These are phyloP conservation scores for Chrysomallon squamiferum DNA, from an alignment of 1,140 invertebrate species.

Conservation along the genomic window DNA sequence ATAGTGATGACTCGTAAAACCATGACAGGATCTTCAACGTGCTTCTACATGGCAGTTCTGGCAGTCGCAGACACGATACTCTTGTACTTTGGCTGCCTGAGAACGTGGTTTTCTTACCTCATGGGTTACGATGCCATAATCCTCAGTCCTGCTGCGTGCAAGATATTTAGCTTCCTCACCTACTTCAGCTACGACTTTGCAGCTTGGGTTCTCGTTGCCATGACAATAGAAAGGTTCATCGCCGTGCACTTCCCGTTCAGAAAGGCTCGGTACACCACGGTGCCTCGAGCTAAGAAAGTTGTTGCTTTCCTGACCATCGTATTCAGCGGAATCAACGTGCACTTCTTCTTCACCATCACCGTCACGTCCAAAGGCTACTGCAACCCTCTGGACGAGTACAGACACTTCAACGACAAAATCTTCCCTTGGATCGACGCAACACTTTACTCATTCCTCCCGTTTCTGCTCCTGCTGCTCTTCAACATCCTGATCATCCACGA, in stretches of 20 bases:
- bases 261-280: slow-evolving; percentile 23
- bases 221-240: slow-evolving; percentile 54
- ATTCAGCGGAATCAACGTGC: slow-evolving; percentile 29
- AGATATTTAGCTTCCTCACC: slow-evolving; percentile 28
- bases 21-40: slow-evolving; percentile 46
- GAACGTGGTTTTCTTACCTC: slow-evolving; percentile 30
- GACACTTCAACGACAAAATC: slow-evolving; percentile 25
- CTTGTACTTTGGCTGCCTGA: slow-evolving; percentile 36
- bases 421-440: slow-evolving; percentile 54
- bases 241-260: slow-evolving; percentile 48
- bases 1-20: slow-evolving; percentile 44
- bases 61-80: slow-evolving; percentile 50
- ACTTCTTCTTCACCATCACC: slow-evolving; percentile 36
- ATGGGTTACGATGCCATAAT: slow-evolving; percentile 21
- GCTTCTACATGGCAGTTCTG: slow-evolving; percentile 52
- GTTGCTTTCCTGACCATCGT: slow-evolving; percentile 23
- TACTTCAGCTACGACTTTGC: slow-evolving; percentile 42
- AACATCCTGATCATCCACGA: slow-evolving; percentile 49
- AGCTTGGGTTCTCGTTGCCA: slow-evolving; percentile 52
- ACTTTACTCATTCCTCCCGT: slow-evolving; percentile 51
- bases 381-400: slow-evolving; percentile 14
- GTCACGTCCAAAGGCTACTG: slow-evolving; percentile 18
- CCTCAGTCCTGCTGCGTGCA: slow-evolving; percentile 22
- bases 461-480: slow-evolving; percentile 41
- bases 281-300: slow-evolving; percentile 19